These are phyloP conservation scores for Nomada lathburiana DNA, from an alignment of 2,888 invertebrate species.

Conservation along the genomic window DNA sequence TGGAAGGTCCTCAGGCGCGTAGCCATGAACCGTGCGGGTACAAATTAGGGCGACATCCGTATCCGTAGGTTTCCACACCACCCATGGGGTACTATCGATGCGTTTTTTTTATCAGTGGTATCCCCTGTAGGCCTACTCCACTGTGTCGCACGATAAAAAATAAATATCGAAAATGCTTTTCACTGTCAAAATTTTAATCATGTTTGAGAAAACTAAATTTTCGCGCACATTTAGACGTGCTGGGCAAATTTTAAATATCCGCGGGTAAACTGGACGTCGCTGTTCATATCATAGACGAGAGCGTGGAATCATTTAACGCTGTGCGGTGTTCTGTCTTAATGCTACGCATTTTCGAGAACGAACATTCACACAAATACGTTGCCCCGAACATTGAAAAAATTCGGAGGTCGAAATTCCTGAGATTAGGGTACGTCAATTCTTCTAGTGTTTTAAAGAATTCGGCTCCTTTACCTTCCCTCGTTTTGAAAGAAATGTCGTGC, in stretches of 20 bases:
- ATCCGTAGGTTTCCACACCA: no score
- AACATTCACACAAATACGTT: constrained; percentile 35
- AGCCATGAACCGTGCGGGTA: no score
- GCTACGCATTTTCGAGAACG: constrained; percentile 26
- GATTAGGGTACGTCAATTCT: background rate
- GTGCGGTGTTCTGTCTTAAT: constrained; percentile 8
- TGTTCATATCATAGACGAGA: background rate
- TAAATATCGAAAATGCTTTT: no score
- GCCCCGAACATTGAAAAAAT: constrained; percentile 86
- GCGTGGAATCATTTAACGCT: constrained; percentile 12
- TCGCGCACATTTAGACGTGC: constrained; percentile 9
- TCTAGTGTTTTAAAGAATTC: constrained; percentile 24
- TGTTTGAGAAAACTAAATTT: constrained; percentile 9
- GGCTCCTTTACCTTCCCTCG: background rate
- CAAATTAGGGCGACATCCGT: no score
- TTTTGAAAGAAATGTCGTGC: constrained; percentile 5
- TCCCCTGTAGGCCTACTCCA: no score
- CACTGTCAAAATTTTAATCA: no score
- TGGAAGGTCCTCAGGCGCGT: no score
- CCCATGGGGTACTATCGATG: no score
- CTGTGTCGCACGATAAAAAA: no score
- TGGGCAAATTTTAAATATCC: background rate
- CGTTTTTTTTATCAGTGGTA: no score
- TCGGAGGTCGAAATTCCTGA: constrained; percentile 86
- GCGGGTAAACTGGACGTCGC: constrained; percentile 2